phyloP scores from a whole-genome alignment of 2,797 vertebrate species.

The Xenopus petersii region DNA sequence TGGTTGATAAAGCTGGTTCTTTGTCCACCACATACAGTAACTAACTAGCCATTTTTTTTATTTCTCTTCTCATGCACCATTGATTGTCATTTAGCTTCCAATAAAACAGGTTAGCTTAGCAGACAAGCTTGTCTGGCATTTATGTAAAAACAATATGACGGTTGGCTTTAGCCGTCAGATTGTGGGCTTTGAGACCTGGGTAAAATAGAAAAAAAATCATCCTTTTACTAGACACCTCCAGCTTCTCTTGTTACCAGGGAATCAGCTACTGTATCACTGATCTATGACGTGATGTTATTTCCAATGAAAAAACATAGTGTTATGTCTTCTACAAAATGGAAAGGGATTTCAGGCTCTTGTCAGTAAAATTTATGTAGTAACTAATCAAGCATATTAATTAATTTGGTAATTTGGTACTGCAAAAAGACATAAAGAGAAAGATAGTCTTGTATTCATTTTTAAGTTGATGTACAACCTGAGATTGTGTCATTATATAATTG shows the following conservation, averaged over 20 bases:
- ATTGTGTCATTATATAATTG: too few species aligned
- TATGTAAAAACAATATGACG: conserved; percentile 70
- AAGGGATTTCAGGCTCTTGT: conserved; percentile 55
- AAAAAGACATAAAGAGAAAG: too few species aligned
- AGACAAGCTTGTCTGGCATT: conserved; percentile 64
- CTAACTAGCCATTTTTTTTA: conserved; percentile 41
- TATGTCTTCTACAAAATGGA: conserved; percentile 48
- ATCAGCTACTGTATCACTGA: conserved; percentile 54
- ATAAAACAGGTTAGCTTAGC: conserved; percentile 55
- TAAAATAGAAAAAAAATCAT: conserved; percentile 31
- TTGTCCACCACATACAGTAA: conserved; percentile 45
- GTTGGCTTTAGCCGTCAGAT: conserved; percentile 54
- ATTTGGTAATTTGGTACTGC: too few species aligned
- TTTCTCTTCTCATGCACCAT: conserved; percentile 42
- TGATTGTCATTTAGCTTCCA: conserved; percentile 55
- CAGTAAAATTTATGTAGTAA: conserved; percentile 51
- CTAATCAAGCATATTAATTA: conserved; percentile 52
- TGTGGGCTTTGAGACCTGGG: conserved; percentile 55
- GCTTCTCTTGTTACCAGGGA: conserved; percentile 52
- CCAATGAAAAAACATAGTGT: conserved; percentile 43
- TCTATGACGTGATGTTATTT: conserved; percentile 48
- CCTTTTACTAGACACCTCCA: not conserved
- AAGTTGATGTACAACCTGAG: too few species aligned
- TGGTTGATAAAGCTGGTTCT: conserved; percentile 26
- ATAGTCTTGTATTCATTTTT: too few species aligned